Evolutionary conservation across 2,888 invertebrate genomes (phyloP).

Genomic region (Lapara coniferarum): DNA sequence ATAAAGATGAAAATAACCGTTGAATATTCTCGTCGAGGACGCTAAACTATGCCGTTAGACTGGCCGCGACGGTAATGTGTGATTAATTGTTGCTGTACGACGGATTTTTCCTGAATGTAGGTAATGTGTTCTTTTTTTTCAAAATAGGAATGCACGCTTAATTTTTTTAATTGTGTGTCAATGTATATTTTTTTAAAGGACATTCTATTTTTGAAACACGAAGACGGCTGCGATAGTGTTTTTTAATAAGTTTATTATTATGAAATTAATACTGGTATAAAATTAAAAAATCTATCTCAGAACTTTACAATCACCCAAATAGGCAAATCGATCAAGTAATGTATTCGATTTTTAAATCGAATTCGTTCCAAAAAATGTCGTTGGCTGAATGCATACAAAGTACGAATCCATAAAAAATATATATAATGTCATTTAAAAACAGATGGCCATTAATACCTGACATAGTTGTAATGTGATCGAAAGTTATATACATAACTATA

Average conservation of each 20-base stretch:
- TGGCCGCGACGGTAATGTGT: conserved; percentile 42
- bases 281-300: no score
- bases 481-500: background rate
- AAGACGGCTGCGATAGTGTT: background rate
- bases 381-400: no score
- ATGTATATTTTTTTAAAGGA: background rate
- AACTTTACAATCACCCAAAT: no score
- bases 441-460: no score
- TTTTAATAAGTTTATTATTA: no score
- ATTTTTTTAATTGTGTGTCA: background rate
- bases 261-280: no score
- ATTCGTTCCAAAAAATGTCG: no score
- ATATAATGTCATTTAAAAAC: background rate
- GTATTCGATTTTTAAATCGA: no score
- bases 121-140: conserved; percentile 18
- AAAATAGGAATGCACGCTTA: background rate
- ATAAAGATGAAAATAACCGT: conserved; percentile 56
- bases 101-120: conserved; percentile 32
- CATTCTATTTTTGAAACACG: background rate
- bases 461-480: no score
- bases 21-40: conserved; percentile 59
- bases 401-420: background rate
- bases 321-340: no score
- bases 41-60: conserved; percentile 39
- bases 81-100: conserved; percentile 44